These are phyloP conservation scores for Drosophila histrio DNA, from an alignment of 2,888 invertebrate genomes.

Conservation along the genomic window DNA sequence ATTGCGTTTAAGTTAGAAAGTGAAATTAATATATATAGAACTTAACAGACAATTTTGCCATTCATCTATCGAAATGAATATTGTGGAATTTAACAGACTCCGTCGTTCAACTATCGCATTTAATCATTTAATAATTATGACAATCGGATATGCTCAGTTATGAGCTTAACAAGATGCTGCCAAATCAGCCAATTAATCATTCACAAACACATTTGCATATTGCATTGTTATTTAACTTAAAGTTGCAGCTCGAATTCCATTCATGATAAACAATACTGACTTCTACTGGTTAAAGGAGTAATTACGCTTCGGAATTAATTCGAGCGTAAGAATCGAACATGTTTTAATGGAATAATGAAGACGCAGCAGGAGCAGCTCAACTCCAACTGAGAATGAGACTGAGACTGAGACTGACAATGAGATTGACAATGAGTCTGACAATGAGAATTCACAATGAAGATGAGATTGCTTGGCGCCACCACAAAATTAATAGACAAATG, in stretches of 20 bases:
- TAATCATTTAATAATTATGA: slow-evolving; percentile 11
- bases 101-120: background rate
- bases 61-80: background rate
- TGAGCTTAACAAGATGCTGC: slow-evolving; percentile 22
- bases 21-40: background rate
- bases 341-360: slow-evolving; percentile 22
- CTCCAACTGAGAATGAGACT: background rate
- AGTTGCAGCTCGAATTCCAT: slow-evolving; percentile 3
- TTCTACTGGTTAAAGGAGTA: background rate
- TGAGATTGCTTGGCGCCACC: slow-evolving; percentile 48
- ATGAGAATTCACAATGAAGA: slow-evolving; percentile 1
- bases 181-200: slow-evolving; percentile 48
- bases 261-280: background rate
- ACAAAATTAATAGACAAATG: slow-evolving; percentile 43
- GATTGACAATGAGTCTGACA: background rate
- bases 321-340: slow-evolving; percentile 1
- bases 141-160: slow-evolving; percentile 1
- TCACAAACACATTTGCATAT: slow-evolving; percentile 32
- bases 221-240: background rate
- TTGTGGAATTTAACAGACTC: background rate
- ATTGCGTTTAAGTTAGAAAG: background rate
- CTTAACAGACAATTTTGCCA: too few species aligned
- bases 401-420: background rate
- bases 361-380: background rate
- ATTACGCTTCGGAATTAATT: slow-evolving; percentile 1